phyloP scores from a whole-genome alignment of 2,113 vertebrate species.

The Protomyctophum bolini region DNA sequence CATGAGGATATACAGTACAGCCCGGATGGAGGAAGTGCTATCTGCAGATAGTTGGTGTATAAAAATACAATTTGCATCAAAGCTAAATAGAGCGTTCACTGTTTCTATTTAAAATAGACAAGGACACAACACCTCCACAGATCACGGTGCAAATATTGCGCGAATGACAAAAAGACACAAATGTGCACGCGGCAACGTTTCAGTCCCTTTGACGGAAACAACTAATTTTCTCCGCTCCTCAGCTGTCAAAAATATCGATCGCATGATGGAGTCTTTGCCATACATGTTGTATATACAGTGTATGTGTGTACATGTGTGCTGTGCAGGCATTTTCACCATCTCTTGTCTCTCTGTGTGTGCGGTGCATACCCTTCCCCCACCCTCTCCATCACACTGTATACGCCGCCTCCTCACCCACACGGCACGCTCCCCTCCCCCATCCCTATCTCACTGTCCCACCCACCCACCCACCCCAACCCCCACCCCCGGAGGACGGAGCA shows the following conservation, averaged over 20 bases:
- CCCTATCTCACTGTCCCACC: slow-evolving; percentile 58
- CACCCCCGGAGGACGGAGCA: slow-evolving; percentile 60
- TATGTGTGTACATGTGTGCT: slow-evolving; percentile 52
- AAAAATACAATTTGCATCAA: too few relatives aligned
- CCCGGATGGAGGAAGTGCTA: background rate
- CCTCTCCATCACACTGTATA: slow-evolving; percentile 63
- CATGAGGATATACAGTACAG: background rate
- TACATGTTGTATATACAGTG: background rate
- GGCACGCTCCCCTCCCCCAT: background rate
- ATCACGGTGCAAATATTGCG: too few relatives aligned
- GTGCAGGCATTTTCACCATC: slow-evolving; percentile 66
- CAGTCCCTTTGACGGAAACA: too few relatives aligned
- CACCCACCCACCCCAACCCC: slow-evolving; percentile 45
- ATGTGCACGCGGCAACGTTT: too few relatives aligned
- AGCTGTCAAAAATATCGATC: too few relatives aligned
- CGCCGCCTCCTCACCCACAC: background rate
- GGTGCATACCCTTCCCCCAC: slow-evolving; percentile 55
- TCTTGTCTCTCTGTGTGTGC: slow-evolving; percentile 53
- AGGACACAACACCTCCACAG: too few relatives aligned
- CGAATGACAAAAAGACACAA: too few relatives aligned
- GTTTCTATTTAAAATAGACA: too few relatives aligned
- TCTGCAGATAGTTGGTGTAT: background rate
- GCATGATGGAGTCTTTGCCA: too few relatives aligned
- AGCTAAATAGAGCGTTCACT: too few relatives aligned
- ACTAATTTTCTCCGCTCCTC: too few relatives aligned